These are phyloP conservation scores for Brachionus paranguensis DNA, from an alignment of 1,140 invertebrate species.

Conservation along the genomic window DNA sequence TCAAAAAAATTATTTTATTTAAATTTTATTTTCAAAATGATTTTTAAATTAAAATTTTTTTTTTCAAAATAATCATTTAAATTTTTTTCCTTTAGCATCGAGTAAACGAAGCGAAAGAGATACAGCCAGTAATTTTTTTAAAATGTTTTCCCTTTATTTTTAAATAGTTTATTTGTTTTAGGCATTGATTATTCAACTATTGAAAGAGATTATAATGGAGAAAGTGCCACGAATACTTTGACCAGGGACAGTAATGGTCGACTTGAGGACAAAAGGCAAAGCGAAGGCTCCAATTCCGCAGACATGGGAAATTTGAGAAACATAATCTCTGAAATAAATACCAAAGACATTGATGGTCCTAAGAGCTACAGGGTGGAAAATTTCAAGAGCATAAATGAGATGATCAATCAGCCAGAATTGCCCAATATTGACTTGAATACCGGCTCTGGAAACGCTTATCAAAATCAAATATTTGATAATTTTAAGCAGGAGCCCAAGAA, in stretches of 20 bases:
- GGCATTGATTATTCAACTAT: conserved; percentile 29
- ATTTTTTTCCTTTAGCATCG: background rate
- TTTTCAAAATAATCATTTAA: background rate
- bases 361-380: background rate
- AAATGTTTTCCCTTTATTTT: background rate
- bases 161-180: background rate
- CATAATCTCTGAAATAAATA: conserved; percentile 14
- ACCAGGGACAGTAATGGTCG: background rate
- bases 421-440: conserved; percentile 27
- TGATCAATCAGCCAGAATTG: conserved; percentile 10
- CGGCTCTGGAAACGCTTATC: background rate
- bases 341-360: conserved; percentile 31
- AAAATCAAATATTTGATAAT: conserved; percentile 22
- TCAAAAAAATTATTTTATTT: background rate
- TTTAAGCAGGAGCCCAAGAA: background rate
- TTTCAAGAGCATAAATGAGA: background rate
- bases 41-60: no score
- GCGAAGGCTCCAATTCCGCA: background rate
- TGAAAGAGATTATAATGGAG: conserved; percentile 24
- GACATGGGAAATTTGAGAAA: background rate
- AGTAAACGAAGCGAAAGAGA: conserved; percentile 1
- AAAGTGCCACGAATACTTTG: conserved; percentile 12
- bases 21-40: background rate
- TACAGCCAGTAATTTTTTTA: background rate
- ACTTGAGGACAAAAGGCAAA: background rate